Percentiles rank a stretch among this genome's conserved stretches.
These are phyloP conservation scores for Apis florea DNA, from an alignment of 1,140 invertebrate genomes.

Conservation along the genomic window DNA sequence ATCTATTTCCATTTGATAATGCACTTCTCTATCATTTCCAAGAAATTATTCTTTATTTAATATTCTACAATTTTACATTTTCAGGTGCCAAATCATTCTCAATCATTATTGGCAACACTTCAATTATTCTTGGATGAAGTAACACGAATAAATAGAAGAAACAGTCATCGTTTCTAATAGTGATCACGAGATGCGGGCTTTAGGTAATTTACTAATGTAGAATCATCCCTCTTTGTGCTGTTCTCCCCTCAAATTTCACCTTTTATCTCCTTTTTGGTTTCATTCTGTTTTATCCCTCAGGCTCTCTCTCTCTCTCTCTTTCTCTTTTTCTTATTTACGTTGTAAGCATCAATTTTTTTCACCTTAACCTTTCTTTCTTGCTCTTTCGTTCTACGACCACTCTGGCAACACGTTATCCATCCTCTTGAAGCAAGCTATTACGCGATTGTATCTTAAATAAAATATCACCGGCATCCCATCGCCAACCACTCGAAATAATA, in stretches of 20 bases:
- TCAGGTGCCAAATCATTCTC: too few relatives aligned
- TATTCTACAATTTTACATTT: too few relatives aligned
- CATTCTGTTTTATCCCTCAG: conserved; percentile 29
- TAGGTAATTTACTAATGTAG: conserved; percentile 75
- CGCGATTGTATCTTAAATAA: conserved; percentile 79
- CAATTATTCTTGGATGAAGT: conserved; percentile 14
- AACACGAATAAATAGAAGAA: conserved; percentile 1
- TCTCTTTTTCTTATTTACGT: too few relatives aligned
- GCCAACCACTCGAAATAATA: conserved; percentile 78
- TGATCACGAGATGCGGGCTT: background rate
- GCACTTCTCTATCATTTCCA: too few relatives aligned
- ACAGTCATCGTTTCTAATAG: conserved; percentile 32
- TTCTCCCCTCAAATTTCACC: background rate
- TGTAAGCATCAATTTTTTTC: background rate
- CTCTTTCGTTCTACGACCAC: background rate
- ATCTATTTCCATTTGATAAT: too few relatives aligned
- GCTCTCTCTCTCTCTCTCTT: conserved; percentile 5
- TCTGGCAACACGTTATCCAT: conserved; percentile 66
- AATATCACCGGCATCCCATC: conserved; percentile 73
- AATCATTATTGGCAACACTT: too few relatives aligned
- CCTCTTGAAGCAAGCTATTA: conserved; percentile 75
- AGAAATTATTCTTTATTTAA: too few relatives aligned
- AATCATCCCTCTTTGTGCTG: conserved; percentile 38
- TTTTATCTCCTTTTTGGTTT: conserved; percentile 21
- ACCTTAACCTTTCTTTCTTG: conserved; percentile 30